Conservation (phyloP, 2,113 vertebrate genomes). For the Mormyrus iriodes region DNA sequence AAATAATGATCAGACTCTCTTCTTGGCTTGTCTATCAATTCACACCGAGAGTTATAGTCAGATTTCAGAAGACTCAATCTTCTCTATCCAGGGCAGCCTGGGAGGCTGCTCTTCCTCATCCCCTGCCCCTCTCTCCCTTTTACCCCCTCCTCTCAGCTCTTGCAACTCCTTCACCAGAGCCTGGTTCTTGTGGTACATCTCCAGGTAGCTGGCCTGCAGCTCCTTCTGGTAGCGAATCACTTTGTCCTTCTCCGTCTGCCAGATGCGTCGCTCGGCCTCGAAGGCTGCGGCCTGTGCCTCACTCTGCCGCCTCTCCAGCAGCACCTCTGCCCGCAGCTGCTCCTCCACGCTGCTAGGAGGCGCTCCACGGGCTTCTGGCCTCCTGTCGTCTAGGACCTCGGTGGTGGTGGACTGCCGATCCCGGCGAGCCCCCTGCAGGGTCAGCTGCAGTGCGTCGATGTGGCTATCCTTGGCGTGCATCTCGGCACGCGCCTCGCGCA, state of each 20-base stretch:
- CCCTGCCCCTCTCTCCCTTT: constrained; percentile 54
- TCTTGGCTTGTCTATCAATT: neutral
- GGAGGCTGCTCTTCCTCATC: constrained; percentile 56
- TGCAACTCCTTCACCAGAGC: constrained; percentile 74
- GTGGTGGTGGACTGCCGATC: constrained; percentile 7
- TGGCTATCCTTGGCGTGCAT: constrained; percentile 73
- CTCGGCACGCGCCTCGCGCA: constrained; percentile 73
- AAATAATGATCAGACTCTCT: neutral
- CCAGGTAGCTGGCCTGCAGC: constrained; percentile 91
- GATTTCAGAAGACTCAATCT: constrained; percentile 90
- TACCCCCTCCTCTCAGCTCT: constrained; percentile 60
- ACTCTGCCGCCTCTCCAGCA: constrained; percentile 83
- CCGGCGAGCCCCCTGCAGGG: constrained; percentile 54
- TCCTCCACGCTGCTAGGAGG: constrained; percentile 56
- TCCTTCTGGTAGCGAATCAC: constrained; percentile 73
- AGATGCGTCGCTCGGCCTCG: constrained; percentile 82
- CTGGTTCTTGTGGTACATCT: constrained; percentile 89
- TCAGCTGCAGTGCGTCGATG: constrained; percentile 68
- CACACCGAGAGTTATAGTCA: constrained; percentile 52
- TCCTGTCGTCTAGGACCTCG: constrained; percentile 34
- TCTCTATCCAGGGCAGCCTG: constrained; percentile 80
- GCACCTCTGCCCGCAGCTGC: constrained; percentile 81
- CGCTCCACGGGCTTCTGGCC: constrained; percentile 37
- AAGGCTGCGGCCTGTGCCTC: constrained; percentile 83
- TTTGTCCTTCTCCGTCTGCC: constrained; percentile 88